Conservation (phyloP, 2,113 vertebrate species). For the Lathamus discolor region DNA sequence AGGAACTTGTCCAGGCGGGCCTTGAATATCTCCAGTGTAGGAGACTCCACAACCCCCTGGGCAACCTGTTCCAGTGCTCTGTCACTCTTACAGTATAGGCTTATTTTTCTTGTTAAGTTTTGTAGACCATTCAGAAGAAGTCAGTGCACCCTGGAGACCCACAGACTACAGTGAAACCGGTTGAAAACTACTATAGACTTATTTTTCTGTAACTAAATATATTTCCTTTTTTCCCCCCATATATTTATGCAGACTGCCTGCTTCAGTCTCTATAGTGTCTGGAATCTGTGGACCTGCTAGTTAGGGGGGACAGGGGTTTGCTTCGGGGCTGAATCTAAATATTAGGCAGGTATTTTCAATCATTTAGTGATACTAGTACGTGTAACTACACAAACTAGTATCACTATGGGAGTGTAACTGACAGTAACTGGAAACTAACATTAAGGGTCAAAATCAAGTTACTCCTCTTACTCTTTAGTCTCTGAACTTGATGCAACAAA, state of each 20-base stretch:
- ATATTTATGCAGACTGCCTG: neutral
- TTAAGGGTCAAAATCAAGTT: neutral
- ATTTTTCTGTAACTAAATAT: neutral
- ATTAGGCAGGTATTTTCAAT: neutral
- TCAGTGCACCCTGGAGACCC: neutral
- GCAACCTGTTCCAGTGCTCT: too few species aligned
- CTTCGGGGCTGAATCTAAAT: neutral
- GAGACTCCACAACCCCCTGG: too few species aligned
- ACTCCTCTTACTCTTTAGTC: neutral
- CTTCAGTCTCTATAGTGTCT: neutral
- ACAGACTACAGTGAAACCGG: neutral
- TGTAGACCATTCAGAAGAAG: conserved; percentile 13
- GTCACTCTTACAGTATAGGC: too few species aligned
- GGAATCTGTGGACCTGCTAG: neutral
- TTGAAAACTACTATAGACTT: neutral
- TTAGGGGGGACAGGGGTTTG: neutral
- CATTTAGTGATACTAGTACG: neutral
- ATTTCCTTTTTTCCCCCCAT: neutral
- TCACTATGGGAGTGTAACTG: neutral
- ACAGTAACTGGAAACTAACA: neutral
- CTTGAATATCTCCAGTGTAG: too few species aligned
- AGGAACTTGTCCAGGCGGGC: too few species aligned
- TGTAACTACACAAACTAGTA: neutral
- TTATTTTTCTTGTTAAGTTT: conserved; percentile 38
- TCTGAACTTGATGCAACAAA: neutral